These are phyloP conservation scores for Nannoperca obscura DNA, from an alignment of 2,797 vertebrate species.

Conservation along the genomic window DNA sequence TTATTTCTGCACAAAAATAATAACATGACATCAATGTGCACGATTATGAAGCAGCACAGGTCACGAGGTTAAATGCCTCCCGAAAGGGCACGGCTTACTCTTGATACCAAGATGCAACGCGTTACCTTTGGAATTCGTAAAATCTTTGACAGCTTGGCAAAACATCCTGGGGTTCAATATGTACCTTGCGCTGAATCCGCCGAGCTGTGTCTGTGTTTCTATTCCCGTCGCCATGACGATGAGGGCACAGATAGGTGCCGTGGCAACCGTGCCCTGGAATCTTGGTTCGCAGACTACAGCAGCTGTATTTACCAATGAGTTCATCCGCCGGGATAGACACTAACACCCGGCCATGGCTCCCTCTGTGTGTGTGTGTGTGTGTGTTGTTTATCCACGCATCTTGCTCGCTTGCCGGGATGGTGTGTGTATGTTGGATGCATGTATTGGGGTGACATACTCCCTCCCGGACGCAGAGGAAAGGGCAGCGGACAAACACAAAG, in stretches of 20 bases:
- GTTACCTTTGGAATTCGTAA: conserved; percentile 39
- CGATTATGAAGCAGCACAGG: conserved; percentile 29
- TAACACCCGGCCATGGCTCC: conserved; percentile 46
- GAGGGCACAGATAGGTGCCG: conserved; percentile 66
- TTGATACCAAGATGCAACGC: conserved; percentile 3
- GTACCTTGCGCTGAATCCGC: conserved; percentile 17
- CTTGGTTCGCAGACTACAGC: conserved; percentile 55
- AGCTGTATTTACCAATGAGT: conserved; percentile 78
- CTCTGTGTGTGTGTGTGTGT: conserved; percentile 17
- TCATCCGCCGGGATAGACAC: conserved; percentile 73
- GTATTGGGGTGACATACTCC: conserved; percentile 57
- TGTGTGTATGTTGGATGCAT: conserved; percentile 21
- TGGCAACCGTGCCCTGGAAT: conserved; percentile 65
- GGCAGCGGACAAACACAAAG: conserved; percentile 59
- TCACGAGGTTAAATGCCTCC: conserved; percentile 63
- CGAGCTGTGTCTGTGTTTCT: conserved; percentile 57
- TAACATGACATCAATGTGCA: conserved; percentile 43
- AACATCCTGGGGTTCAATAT: conserved; percentile 29
- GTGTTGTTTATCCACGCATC: conserved; percentile 22
- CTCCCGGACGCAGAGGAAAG: conserved; percentile 57
- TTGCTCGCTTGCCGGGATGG: not conserved
- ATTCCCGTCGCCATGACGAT: conserved; percentile 62
- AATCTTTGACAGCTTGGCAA: conserved; percentile 55
- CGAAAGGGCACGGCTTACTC: conserved; percentile 54
- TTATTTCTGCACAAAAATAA: conserved; percentile 56